These are phyloP conservation scores for Vicugna pacos DNA, from an alignment of 2,113 vertebrate species.

Conservation along the genomic window DNA sequence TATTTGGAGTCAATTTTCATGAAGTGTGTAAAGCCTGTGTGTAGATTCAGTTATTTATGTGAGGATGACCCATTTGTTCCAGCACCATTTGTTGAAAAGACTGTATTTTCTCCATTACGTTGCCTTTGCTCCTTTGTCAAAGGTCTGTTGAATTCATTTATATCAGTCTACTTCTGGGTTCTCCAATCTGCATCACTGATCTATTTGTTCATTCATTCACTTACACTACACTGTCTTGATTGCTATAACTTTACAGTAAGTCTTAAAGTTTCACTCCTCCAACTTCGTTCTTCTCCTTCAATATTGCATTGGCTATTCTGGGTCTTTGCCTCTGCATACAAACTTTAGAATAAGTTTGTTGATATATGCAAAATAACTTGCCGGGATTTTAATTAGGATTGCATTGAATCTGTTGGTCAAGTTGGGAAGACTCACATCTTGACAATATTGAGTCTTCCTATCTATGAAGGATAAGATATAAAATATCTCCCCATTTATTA, in stretches of 20 bases:
- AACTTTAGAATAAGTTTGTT: background rate
- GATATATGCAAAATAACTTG: background rate
- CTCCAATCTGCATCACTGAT: background rate
- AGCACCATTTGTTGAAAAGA: background rate
- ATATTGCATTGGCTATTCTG: background rate
- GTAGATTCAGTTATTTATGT: background rate
- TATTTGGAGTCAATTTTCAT: background rate
- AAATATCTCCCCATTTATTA: background rate
- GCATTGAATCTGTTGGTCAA: background rate
- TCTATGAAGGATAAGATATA: no score
- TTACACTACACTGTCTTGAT: background rate
- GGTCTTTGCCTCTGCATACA: background rate
- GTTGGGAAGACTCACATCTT: background rate
- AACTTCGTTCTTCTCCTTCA: background rate
- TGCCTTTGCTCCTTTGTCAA: background rate
- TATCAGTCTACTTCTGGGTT: background rate
- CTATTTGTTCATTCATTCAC: background rate
- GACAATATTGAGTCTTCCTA: background rate
- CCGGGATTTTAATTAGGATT: background rate
- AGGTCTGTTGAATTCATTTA: background rate
- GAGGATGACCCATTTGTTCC: background rate
- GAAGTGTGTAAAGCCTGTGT: background rate
- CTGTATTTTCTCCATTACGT: background rate
- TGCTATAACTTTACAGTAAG: background rate
- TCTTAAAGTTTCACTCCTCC: background rate